phyloP scores from a whole-genome alignment of 1,140 invertebrate genomes.

The Ceratosolen fusciceps region DNA sequence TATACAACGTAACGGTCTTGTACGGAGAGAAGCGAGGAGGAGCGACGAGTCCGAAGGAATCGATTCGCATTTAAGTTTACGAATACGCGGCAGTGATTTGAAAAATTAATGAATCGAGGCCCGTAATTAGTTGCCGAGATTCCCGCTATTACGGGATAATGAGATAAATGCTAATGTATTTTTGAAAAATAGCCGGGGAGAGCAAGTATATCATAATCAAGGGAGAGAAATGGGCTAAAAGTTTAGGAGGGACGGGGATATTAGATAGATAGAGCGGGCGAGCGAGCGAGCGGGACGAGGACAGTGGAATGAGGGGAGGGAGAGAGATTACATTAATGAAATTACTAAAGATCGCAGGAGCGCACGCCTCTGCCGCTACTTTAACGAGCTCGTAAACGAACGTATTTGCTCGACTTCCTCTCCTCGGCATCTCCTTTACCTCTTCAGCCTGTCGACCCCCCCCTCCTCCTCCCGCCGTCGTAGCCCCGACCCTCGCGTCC shows the following conservation, averaged over 20 bases:
- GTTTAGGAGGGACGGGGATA: not conserved
- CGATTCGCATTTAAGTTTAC: too few relatives aligned
- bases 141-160: not conserved
- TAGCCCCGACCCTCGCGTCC: not conserved
- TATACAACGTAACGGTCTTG: too few relatives aligned
- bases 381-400: slow-evolving; percentile 49
- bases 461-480: not conserved
- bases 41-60: too few relatives aligned
- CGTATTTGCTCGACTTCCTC: slow-evolving; percentile 41
- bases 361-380: slow-evolving; percentile 4
- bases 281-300: slow-evolving; percentile 14
- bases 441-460: not conserved
- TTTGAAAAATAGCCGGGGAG: not conserved
- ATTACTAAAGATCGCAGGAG: slow-evolving; percentile 41
- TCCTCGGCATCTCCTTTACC: slow-evolving; percentile 7
- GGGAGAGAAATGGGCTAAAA: not conserved
- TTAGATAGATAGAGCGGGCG: not conserved
- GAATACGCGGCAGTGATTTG: too few relatives aligned
- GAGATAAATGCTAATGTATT: not conserved
- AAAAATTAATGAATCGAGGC: not conserved
- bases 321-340: slow-evolving; percentile 46
- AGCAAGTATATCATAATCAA: not conserved
- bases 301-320: slow-evolving; percentile 11
- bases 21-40: too few relatives aligned
- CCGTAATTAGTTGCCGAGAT: not conserved